A percentile compares a stretch with the other conserved stretches of the same genome.
Evolutionary conservation across 1,140 invertebrate species (phyloP).

Genomic region (Macrobrachium rosenbergii): DNA sequence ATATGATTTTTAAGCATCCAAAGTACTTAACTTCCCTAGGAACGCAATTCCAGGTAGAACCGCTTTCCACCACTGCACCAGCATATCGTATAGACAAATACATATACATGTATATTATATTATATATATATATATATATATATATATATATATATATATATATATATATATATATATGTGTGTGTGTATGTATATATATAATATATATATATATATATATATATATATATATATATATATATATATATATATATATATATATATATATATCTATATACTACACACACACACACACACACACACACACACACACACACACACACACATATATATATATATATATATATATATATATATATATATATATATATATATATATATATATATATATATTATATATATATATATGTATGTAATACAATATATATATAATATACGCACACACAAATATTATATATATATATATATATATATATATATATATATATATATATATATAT

Average conservation of each 20-base stretch:
- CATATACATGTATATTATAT: no score
- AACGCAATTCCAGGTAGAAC: no score
- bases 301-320: constrained; percentile 5
- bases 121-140: no score
- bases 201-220: constrained; percentile 16
- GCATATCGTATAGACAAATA: no score
- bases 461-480: constrained; percentile 31
- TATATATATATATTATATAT: constrained; percentile 19
- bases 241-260: constrained; percentile 41
- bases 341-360: constrained; percentile 27
- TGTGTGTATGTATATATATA: no score
- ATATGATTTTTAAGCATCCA: no score
- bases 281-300: constrained; percentile 6
- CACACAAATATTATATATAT: no score
- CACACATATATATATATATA: constrained; percentile 13
- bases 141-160: no score
- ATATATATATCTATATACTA: constrained; percentile 31
- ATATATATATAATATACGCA: constrained; percentile 34
- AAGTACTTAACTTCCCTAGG: no score
- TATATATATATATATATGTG: no score
- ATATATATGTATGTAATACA: constrained; percentile 26
- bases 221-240: constrained; percentile 36
- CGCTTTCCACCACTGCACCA: no score
- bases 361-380: constrained; percentile 17
- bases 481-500: neutral